These are phyloP conservation scores for Dynastes tityus DNA, from an alignment of 2,888 invertebrate species.

Conservation along the genomic window DNA sequence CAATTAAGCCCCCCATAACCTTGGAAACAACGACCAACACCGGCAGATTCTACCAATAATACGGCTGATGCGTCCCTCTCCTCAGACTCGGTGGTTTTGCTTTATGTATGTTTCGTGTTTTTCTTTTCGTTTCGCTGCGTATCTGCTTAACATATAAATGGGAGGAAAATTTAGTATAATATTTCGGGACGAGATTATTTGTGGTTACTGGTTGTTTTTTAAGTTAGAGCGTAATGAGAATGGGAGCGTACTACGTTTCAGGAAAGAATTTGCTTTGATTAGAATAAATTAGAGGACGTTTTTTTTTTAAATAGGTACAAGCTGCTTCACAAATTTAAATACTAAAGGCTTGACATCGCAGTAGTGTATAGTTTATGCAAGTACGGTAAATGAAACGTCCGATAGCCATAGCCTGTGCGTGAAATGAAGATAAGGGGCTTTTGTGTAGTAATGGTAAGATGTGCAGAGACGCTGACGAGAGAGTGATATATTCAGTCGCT, in stretches of 20 bases:
- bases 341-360: too few relatives aligned
- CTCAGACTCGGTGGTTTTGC: not conserved
- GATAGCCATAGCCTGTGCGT: too few relatives aligned
- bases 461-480: too few relatives aligned
- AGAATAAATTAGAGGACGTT: too few relatives aligned
- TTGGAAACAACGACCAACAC: conserved; percentile 31
- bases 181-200: not conserved
- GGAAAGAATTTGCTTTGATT: too few relatives aligned
- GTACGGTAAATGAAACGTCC: too few relatives aligned
- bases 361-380: too few relatives aligned
- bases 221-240: not conserved
- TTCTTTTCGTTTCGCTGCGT: conserved; percentile 13
- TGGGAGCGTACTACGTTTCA: not conserved
- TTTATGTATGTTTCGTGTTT: conserved; percentile 14
- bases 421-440: too few relatives aligned
- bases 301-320: too few relatives aligned
- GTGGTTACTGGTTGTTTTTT: conserved; percentile 12
- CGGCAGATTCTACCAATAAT: conserved; percentile 37
- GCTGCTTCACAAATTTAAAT: too few relatives aligned
- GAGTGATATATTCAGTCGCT: too few relatives aligned
- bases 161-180: conserved; percentile 16
- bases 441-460: too few relatives aligned
- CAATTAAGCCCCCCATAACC: conserved; percentile 43
- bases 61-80: not conserved
- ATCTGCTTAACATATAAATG: conserved; percentile 35